Conservation (phyloP, 37 sponge, comb jelly and placozoan species). For the Amphimedon queenslandica region DNA sequence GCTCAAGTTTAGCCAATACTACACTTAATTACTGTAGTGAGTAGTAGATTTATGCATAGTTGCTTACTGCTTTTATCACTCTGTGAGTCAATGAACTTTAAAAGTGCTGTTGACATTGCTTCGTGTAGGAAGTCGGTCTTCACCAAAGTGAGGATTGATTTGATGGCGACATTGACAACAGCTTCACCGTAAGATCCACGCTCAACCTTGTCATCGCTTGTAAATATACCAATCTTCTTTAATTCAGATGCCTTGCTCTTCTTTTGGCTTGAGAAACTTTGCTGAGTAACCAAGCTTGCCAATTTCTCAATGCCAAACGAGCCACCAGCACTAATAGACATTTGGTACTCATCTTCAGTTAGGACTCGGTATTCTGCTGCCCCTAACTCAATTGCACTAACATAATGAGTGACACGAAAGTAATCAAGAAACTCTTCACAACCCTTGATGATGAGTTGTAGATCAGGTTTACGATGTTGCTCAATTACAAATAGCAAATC, state of each 20-base stretch:
- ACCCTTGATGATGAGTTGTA: background rate
- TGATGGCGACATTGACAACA: conserved; percentile 42
- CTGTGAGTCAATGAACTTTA: conserved; percentile 28
- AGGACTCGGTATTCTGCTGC: conserved; percentile 49
- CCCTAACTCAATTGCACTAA: conserved; percentile 46
- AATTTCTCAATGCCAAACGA: conserved; percentile 17
- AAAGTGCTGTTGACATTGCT: conserved; percentile 20
- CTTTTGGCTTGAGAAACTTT: conserved; percentile 1
- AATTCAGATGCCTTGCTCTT: conserved; percentile 15
- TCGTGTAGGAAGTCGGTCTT: conserved; percentile 11
- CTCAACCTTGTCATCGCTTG: conserved; percentile 7
- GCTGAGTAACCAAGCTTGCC: conserved; percentile 7
- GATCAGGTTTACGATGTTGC: background rate
- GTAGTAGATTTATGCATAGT: background rate
- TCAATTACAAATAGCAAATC: no score
- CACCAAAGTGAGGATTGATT: conserved; percentile 35
- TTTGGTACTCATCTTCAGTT: conserved; percentile 34
- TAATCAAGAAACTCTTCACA: conserved; percentile 38
- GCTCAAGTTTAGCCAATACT: background rate
- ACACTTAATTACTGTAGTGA: background rate
- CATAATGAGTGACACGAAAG: conserved; percentile 66
- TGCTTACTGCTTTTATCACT: conserved; percentile 52
- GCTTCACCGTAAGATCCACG: conserved; percentile 59
- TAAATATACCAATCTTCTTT: conserved; percentile 34
- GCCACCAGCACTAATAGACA: conserved; percentile 3